Base-by-base conservation (phyloP, 2,113 vertebrate species). In the Ceuthmochares aereus region DNA sequence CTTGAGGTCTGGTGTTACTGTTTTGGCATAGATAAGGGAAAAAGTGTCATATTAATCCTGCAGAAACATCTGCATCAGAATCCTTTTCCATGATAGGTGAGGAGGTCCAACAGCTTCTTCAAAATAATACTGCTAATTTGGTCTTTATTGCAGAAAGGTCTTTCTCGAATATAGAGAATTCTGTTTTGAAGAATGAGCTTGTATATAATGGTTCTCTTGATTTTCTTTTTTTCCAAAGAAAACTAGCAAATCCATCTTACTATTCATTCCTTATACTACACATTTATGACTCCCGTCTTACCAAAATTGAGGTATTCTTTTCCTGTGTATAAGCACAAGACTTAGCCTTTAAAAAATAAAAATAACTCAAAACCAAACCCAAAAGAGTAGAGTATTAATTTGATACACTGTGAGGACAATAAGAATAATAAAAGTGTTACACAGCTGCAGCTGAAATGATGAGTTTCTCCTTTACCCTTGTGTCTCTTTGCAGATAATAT, bases 381-480 rank as follows among this genome's bases (percentile, higher is more conserved):
- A 32, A 67, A 72, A 67, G 6, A 9, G 34, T 55, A n/a, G 2
- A 13, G 45, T 59, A 9, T 40, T 70, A 76, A 89, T 74, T 23
- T 92, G 47, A 36, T 90, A 66, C 26, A 56, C 54, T 79, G 37
- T 74, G 90, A 84, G 42, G 42, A 88, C 51, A 82, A 79, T 18
- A 82, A 12, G 70, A 84, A 63, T 60, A 96, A 88, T 84, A 82
- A 92, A 74, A 88, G 52, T 64, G 23, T 84, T 84, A 43, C 26
- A 70, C 45, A 77, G 4, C 26, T 80, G 84, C 47, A 74, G 34
- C 36, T 80, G 69, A 74, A 96, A 90, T 90, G 20, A 89, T 80
- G 62, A 95, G 88, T 72, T 94, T 73, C 72, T 95, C 58, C 70
- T 92, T 93, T 95, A 79, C 27, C 40, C 73, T 96, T 92, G 25